Evolutionary conservation across 2,113 vertebrate genomes (phyloP).

Genomic region (Ciconia stormi): DNA sequence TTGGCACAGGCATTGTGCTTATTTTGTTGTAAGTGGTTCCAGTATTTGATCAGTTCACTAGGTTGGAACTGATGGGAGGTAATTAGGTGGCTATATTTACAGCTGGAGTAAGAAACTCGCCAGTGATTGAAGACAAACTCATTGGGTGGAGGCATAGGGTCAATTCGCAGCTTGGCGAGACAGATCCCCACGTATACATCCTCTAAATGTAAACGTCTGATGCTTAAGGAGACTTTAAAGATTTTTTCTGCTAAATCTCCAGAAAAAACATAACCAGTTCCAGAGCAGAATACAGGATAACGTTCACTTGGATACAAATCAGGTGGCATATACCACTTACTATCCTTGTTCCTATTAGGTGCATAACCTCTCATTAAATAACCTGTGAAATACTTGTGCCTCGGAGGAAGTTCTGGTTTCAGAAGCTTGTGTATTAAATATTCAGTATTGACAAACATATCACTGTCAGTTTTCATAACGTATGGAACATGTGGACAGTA

Average conservation of each 20-base stretch:
- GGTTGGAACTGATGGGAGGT: conserved; percentile 97
- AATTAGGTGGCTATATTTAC: conserved; percentile 96
- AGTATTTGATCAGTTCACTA: conserved; percentile 92
- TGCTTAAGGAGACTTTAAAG: conserved; percentile 84
- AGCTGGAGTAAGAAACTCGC: conserved; percentile 95
- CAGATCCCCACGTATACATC: conserved; percentile 96
- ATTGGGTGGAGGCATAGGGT: conserved; percentile 89
- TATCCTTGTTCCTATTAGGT: conserved; percentile 91
- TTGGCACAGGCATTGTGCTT: conserved; percentile 91
- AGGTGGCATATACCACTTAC: conserved; percentile 96
- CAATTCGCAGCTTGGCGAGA: conserved; percentile 87
- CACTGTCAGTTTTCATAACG: conserved; percentile 98
- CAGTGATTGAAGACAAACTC: conserved; percentile 97
- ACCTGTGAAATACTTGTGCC: conserved; percentile 90
- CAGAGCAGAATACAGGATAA: conserved; percentile 96
- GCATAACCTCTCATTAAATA: conserved; percentile 90
- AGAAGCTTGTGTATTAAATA: conserved; percentile 92
- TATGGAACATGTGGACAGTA: conserved; percentile 86
- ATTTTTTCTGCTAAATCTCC: conserved; percentile 91
- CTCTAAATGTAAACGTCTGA: conserved; percentile 89
- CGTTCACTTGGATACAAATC: conserved; percentile 88
- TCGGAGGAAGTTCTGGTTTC: conserved; percentile 82
- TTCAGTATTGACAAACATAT: conserved; percentile 97
- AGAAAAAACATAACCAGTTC: conserved; percentile 96
- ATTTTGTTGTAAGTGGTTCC: conserved; percentile 94